Conservation (phyloP, 2,797 vertebrate species). For the Hylomyscus alleni region DNA sequence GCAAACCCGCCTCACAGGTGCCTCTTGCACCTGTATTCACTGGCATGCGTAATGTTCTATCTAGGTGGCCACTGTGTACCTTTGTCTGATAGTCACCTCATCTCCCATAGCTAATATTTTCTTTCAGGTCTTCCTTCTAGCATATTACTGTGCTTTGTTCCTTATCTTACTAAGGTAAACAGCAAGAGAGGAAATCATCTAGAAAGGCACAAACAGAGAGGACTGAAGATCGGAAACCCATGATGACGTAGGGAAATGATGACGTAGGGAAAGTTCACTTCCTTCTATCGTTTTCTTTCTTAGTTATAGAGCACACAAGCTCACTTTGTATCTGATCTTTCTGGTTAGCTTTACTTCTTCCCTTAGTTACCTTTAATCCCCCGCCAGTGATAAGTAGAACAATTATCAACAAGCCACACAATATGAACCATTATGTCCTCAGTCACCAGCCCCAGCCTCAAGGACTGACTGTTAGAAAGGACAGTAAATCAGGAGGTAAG, state of each 20-base stretch:
- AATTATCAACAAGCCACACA: conserved; percentile 42
- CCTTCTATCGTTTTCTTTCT: not conserved
- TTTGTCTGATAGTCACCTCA: conserved; percentile 21
- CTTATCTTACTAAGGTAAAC: conserved; percentile 32
- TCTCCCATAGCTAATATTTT: not conserved
- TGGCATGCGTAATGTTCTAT: not conserved
- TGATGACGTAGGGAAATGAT: not conserved
- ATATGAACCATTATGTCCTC: not conserved
- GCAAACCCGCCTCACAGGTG: not conserved
- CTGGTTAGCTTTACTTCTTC: conserved; percentile 39
- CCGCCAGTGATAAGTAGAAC: conserved; percentile 31
- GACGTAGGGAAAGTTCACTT: not conserved
- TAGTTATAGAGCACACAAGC: not conserved
- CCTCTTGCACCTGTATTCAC: not conserved
- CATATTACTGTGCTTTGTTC: conserved; percentile 41
- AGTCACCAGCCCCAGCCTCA: conserved; percentile 13
- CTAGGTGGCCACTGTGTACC: not conserved
- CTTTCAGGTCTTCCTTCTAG: conserved; percentile 29
- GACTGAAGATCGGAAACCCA: conserved; percentile 12
- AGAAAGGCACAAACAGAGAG: not conserved
- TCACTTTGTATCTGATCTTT: conserved; percentile 50
- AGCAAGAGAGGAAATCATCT: conserved; percentile 22
- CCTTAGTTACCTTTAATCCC: conserved; percentile 41
- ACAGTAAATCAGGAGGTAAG: conserved; percentile 44
- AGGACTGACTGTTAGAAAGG: conserved; percentile 58